Evolutionary conservation across 2,888 invertebrate species (phyloP).

Genomic region (Eucriotettix oculatus): DNA sequence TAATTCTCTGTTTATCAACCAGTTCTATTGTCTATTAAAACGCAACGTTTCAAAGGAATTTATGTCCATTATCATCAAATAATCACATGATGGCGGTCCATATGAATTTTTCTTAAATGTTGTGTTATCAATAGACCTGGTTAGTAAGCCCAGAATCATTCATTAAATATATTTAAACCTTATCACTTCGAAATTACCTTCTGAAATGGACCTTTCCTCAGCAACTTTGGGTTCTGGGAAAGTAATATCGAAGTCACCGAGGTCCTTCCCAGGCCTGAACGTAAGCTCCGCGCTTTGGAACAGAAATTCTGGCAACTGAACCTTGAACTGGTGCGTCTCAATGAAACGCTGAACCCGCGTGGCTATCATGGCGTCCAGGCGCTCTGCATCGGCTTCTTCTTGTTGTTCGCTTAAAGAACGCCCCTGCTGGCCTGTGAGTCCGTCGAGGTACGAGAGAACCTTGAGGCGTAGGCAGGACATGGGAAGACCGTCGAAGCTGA

Average conservation of each 20-base stretch:
- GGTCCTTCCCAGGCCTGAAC: slow-evolving; percentile 20
- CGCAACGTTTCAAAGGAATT: no score
- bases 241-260: slow-evolving; percentile 26
- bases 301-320: slow-evolving; percentile 53
- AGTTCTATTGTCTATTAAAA: no score
- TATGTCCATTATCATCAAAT: no score
- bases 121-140: slow-evolving; percentile 11
- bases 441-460: slow-evolving; percentile 59
- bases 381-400: slow-evolving; percentile 18
- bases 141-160: no score
- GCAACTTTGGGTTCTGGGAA: slow-evolving; percentile 16
- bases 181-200: slow-evolving; percentile 12
- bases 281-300: slow-evolving; percentile 43
- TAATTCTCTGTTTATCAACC: no score
- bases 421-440: slow-evolving; percentile 34
- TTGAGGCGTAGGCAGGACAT: slow-evolving; percentile 58
- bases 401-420: neutral
- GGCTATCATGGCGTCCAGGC: slow-evolving; percentile 55
- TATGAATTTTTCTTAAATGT: no score
- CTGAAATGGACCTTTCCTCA: slow-evolving; percentile 14
- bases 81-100: no score
- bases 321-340: slow-evolving; percentile 54
- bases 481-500: slow-evolving; percentile 35
- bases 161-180: neutral
- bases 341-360: slow-evolving; percentile 53